A percentile compares a stretch with the other conserved stretches of the same genome.
Conservation (phyloP, 2,888 invertebrate genomes). For the Baccha elongata region DNA sequence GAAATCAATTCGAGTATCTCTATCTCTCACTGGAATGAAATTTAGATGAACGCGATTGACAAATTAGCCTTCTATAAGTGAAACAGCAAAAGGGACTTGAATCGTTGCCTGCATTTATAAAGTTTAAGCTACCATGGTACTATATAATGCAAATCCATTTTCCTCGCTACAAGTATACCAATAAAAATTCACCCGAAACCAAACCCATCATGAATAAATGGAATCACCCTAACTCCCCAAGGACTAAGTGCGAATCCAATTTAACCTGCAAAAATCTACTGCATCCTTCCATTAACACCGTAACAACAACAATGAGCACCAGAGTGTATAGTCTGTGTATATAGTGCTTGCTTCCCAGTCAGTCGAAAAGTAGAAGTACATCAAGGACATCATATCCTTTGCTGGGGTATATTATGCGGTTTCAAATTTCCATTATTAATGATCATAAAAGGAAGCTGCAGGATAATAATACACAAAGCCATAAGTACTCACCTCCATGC, state of each 20-base stretch:
- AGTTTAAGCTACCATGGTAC: neutral
- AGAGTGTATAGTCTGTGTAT: neutral
- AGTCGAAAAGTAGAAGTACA: neutral
- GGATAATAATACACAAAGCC: conserved; percentile 49
- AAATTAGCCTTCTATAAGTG: conserved; percentile 49
- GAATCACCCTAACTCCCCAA: conserved; percentile 33
- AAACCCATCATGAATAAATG: conserved; percentile 27
- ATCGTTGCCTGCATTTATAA: neutral
- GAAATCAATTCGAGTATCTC: conserved; percentile 46
- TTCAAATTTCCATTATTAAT: conserved; percentile 73
- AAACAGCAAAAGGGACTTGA: conserved; percentile 20
- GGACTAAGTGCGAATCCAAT: conserved; percentile 67
- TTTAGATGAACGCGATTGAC: conserved; percentile 47
- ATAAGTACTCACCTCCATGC: conserved; percentile 80
- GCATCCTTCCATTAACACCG: conserved; percentile 54
- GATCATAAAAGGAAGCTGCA: conserved; percentile 67
- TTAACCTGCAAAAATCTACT: conserved; percentile 59
- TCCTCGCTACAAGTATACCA: conserved; percentile 18
- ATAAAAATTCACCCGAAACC: conserved; percentile 43
- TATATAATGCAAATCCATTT: conserved; percentile 25
- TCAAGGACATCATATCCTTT: neutral
- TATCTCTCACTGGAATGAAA: neutral
- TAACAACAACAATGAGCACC: too few species aligned
- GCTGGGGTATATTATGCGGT: conserved; percentile 40
- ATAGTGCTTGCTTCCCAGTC: neutral